Conservation (phyloP, 2,797 vertebrate species). For the Pteropus rufus region DNA sequence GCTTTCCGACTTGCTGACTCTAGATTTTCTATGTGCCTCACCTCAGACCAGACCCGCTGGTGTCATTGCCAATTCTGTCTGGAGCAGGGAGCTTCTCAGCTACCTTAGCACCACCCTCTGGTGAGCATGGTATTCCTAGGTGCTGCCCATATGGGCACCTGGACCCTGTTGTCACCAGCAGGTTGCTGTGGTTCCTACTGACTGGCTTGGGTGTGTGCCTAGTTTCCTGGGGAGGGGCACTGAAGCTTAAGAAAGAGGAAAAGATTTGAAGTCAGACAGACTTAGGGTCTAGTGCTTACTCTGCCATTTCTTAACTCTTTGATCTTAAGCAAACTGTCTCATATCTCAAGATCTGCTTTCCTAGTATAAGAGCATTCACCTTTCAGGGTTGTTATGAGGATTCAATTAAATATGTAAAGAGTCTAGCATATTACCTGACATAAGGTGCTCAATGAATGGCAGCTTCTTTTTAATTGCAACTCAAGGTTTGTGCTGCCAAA, state of each 20-base stretch:
- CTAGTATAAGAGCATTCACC: background rate
- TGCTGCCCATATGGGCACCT: background rate
- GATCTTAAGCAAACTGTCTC: constrained; percentile 10
- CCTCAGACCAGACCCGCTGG: background rate
- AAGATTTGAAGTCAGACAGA: background rate
- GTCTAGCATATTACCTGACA: background rate
- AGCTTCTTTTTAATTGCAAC: background rate
- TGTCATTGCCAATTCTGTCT: background rate
- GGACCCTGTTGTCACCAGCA: background rate
- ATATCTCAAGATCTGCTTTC: background rate
- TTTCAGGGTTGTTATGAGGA: background rate
- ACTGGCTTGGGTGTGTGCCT: background rate
- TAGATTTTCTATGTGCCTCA: background rate
- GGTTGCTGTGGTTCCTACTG: background rate
- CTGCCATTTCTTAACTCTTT: constrained; percentile 1
- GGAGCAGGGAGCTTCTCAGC: background rate
- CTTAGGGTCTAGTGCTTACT: background rate
- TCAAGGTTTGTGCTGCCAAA: background rate
- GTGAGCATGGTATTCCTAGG: background rate
- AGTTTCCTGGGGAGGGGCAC: background rate
- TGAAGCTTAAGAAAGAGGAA: background rate
- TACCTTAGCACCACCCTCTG: background rate
- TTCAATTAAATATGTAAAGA: background rate
- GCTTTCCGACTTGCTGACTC: background rate
- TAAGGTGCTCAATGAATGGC: background rate